A percentile compares a stretch with the other conserved stretches of the same genome.
These are phyloP conservation scores for Tiliacea citrago DNA, from an alignment of 2,888 invertebrate species.

Conservation along the genomic window DNA sequence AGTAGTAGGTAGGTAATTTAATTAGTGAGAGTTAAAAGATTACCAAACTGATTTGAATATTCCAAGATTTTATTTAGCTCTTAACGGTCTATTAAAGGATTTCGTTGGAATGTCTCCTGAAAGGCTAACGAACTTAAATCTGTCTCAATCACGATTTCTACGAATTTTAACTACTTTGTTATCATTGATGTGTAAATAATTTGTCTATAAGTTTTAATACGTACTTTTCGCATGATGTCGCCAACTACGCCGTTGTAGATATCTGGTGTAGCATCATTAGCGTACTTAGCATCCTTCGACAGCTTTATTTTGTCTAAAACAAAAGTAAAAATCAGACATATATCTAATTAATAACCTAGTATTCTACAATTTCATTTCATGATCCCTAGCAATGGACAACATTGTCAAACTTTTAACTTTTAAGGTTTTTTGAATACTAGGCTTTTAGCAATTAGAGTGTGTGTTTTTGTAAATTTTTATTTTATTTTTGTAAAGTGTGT, in stretches of 20 bases:
- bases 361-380: not conserved
- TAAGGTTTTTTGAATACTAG: no score
- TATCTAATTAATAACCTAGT: not conserved
- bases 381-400: no score
- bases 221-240: constrained; percentile 95
- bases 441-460: no score
- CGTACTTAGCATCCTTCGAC: constrained; percentile 96
- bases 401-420: no score
- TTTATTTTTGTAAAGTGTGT: no score
- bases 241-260: constrained; percentile 97
- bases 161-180: not conserved
- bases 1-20: not conserved
- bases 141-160: not conserved
- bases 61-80: not conserved
- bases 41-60: not conserved
- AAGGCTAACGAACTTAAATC: no score
- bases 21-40: not conserved
- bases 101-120: not conserved
- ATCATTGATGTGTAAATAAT: not conserved
- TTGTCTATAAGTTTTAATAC: not conserved
- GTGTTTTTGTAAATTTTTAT: no score
- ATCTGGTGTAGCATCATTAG: constrained; percentile 94
- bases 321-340: not conserved
- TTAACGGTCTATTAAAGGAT: no score
- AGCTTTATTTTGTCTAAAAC: constrained; percentile 94